Evolutionary conservation across 2,113 vertebrate genomes (phyloP), one percentile per base, ranked within the genome.

Genomic region (Ctenodactylus gundi): DNA sequence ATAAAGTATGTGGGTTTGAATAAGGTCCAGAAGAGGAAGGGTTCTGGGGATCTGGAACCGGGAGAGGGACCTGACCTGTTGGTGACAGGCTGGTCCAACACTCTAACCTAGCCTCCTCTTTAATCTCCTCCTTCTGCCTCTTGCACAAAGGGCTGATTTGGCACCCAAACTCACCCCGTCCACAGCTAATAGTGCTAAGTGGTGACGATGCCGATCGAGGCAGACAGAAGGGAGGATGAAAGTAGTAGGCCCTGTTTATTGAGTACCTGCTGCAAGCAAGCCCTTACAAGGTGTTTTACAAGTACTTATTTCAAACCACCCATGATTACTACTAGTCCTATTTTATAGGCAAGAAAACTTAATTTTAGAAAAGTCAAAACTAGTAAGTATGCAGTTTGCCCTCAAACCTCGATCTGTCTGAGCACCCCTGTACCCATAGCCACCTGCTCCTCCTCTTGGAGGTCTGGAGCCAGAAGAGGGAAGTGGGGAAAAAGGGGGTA

Each of bases 291-390:
- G 4, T 90, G 75, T 51, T 15, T 23, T 6, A 46, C 4, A 57
- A 55, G 2, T 27, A 25, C n/a, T 68, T 57, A 44, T 15, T 76
- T 57, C 67, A 64, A 90, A 68, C n/a, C 6, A 39, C 29, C 29
- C 46, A 0, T 34, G 34, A 89, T 44, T 3, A 68, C 4, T 4
- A 21, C 29, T 1, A 21, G 39, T 27, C 27, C 14, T 15, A 17
- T 36, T 68, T 84, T 46, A 64, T 11, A 88, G 44, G 41, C 5
- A 57, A 94, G 73, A 41, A 93, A 67, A 83, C 68, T 0, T 13
- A 80, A 70, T 49, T 20, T 90, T 55, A n/a, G n/a, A 78, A 68
- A 92, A 81, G 18, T 49, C 25, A 67, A 81, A 39, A 36, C 58
- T 25, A 17, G 65, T 18, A 67, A 57, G 31, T 17, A 53, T 13